Base-by-base conservation (phyloP, 2,888 invertebrate species). In the Ochlodes sylvanus region DNA sequence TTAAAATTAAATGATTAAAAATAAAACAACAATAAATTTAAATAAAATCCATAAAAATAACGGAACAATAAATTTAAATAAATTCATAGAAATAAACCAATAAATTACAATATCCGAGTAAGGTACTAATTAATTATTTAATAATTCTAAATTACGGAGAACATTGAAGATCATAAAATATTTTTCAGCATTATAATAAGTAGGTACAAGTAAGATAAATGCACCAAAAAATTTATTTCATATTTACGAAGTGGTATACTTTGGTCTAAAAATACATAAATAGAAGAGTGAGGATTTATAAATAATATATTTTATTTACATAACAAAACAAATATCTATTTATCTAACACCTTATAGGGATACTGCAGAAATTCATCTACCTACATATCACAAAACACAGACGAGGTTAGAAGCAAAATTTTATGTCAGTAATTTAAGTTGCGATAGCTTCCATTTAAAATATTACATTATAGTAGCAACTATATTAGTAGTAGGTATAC, bases 321-420 rank as follows among this genome's bases (percentile, higher is more conserved):
- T 19, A 64, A 64, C 50, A 34, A 21, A 65, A 65, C n/a, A 50
- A 34, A 50, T 17, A 47, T 15, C 54, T 15, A 54, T 32, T 54
- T 32, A 32, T 32, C 32, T 54, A 32, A 32, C 27, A 54, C 54
- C 54, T 54, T 54, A 54, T 6, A 66, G 12, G 50, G 66, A 32
- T 55, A 4, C 42, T 54, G 60, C 66, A 34, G 60, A 66, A 42
- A 60, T 68, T 68, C 27, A 54, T 58, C 56, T 72, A 70, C 47
- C 58, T 71, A 66, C 66, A 65, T 82, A 83, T 85, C 84, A 86
- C 85, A 86, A 84, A 85, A 86, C 81, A 86, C 80, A 85, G 84
- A 85, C 80, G 79, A 83, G 73, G 76, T 81, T 78, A 76, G 7
- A 61, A 67, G 67, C 61, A 27, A 52, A 60, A 34, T 54, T 66